Conservation (phyloP, 2,797 vertebrate genomes). For the Acrossocheilus fasciatus region DNA sequence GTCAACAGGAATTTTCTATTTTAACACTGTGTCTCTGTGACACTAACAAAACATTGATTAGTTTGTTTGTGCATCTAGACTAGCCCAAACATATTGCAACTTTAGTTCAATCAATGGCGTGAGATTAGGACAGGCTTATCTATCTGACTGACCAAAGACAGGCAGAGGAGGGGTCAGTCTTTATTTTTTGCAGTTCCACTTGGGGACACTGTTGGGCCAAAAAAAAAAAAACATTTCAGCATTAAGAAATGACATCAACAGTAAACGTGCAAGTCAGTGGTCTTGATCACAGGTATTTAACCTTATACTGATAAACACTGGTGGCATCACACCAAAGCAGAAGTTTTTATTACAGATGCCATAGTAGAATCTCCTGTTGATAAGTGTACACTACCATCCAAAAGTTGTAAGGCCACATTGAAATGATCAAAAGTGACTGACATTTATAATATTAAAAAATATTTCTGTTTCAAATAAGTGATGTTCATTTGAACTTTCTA, state of each 20-base stretch:
- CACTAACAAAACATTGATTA: neutral
- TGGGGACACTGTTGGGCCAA: neutral
- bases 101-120: neutral
- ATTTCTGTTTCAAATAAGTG: neutral
- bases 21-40: neutral
- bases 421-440: neutral
- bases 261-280: neutral
- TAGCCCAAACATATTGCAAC: too few species aligned
- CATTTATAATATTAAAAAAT: neutral
- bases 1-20: neutral
- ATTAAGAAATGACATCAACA: neutral
- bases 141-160: neutral
- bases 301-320: neutral
- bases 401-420: neutral
- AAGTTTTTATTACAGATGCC: neutral
- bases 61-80: neutral
- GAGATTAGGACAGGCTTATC: neutral
- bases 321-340: neutral
- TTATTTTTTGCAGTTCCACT: constrained; percentile 3
- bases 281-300: neutral
- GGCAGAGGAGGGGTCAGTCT: neutral
- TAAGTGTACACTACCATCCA: neutral
- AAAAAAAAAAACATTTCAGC: neutral
- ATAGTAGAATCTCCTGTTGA: neutral
- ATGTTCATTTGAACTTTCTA: neutral